Base-by-base conservation (phyloP, 2,888 invertebrate species). In the Orthosia gothica region DNA sequence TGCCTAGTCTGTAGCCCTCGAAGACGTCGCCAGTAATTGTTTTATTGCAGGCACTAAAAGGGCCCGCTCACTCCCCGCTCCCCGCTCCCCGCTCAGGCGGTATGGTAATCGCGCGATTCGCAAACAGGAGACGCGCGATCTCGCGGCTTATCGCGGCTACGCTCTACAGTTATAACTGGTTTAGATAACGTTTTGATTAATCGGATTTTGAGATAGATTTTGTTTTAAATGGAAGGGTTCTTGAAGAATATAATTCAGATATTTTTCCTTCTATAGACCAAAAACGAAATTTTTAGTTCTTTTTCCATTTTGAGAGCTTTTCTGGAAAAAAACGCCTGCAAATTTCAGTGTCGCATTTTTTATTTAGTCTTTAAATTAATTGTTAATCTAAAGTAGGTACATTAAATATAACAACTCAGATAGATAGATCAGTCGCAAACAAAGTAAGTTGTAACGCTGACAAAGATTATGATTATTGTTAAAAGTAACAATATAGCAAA, bases 91-190 rank as follows among this genome's bases (percentile, higher is more conserved):
- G 76, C 80, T 87, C 73, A 83, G 87, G 82, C 88, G 84, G 76
- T 81, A 81, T 86, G 79, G 85, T 92, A 90, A 92, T 91, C 86
- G 87, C 85, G 85, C 89, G 88, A 92, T 93, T 93, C 89, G 91
- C 90, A 92, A 90, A 89, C 92, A 91, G 83, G 88, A 80, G 86
- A 73, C 78, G 86, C 74, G 77, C 77, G 79, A 82, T 81, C 74
- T 84, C 80, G 79, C 67, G 74, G 70, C 87, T 87, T 87, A 87
- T 86, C 88, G 70, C 82, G 69, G 50, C 73, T 76, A 64, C 71
- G 61, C 79, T 67, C 70, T 63, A 52, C 74, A 54, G 73, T 86
- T 86, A 85, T 83, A 80, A 86, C 85, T 70, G 77, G 57, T 79
- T 74, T 49, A 82, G 86, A 87, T 87, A 86, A 81, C 81, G 69